phyloP scores from a whole-genome alignment of 2,797 vertebrate species.

The Macropodus opercularis region DNA sequence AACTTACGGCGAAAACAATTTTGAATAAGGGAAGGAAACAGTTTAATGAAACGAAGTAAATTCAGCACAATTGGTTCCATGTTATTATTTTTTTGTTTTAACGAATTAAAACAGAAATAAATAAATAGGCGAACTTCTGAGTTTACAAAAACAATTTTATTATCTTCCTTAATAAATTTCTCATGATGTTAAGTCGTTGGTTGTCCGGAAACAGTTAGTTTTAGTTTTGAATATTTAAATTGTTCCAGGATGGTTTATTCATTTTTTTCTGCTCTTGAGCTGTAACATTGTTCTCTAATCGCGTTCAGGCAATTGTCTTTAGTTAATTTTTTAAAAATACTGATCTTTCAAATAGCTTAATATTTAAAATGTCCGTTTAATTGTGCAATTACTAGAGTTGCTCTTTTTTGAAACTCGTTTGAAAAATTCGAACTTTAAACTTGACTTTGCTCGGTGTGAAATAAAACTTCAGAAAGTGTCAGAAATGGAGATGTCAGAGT shows the following conservation, averaged over 20 bases:
- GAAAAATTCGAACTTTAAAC: not conserved
- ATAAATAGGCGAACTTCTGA: not conserved
- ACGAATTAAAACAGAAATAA: slow-evolving; percentile 13
- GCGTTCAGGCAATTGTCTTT: not conserved
- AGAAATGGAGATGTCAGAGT: too few relatives aligned
- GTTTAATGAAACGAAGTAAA: not conserved
- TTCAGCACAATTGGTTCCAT: too few relatives aligned
- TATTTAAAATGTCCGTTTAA: not conserved
- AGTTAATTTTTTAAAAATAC: not conserved
- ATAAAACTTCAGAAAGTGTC: not conserved
- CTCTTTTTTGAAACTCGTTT: not conserved
- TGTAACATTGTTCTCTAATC: not conserved
- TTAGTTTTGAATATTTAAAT: too few relatives aligned
- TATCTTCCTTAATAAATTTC: not conserved
- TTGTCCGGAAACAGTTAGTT: too few relatives aligned
- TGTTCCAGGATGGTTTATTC: too few relatives aligned
- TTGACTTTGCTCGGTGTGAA: not conserved
- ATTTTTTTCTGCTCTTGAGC: not conserved
- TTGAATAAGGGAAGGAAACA: not conserved
- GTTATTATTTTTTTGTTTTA: not conserved
- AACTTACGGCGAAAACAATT: too few relatives aligned
- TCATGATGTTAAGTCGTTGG: too few relatives aligned
- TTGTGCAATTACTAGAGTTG: not conserved
- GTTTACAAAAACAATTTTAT: not conserved
- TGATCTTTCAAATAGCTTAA: not conserved